Conservation (phyloP, 2,113 vertebrate species). For the Sander lucioperca region DNA sequence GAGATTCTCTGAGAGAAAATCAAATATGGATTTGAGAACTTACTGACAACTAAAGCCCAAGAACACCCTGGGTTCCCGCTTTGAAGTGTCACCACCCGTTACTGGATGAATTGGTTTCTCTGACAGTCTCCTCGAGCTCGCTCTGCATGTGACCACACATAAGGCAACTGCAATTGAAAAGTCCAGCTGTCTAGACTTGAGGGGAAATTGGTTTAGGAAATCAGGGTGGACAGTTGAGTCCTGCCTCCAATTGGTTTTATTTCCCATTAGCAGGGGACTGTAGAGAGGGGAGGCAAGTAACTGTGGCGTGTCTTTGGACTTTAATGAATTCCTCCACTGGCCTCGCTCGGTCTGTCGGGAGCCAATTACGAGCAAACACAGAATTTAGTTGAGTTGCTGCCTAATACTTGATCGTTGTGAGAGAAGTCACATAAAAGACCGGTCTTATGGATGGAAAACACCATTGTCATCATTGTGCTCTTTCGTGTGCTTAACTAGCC, state of each 20-base stretch:
- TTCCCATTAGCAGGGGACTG: slow-evolving; percentile 42
- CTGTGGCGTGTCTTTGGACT: slow-evolving; percentile 25
- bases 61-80: slow-evolving; percentile 15
- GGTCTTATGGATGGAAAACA: slow-evolving; percentile 16
- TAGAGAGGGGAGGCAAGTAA: slow-evolving; percentile 14
- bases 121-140: slow-evolving; percentile 5
- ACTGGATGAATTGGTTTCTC: slow-evolving; percentile 49
- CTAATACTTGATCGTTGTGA: neutral
- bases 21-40: slow-evolving; percentile 48
- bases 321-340: slow-evolving; percentile 53
- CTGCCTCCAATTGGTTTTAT: slow-evolving; percentile 45
- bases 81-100: slow-evolving; percentile 58
- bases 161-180: slow-evolving; percentile 55
- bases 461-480: slow-evolving; percentile 19
- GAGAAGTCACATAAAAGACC: slow-evolving; percentile 19
- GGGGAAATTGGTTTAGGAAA: slow-evolving; percentile 67
- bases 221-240: slow-evolving; percentile 52
- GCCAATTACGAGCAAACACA: slow-evolving; percentile 56
- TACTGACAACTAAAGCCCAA: slow-evolving; percentile 29
- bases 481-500: slow-evolving; percentile 41
- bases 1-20: slow-evolving; percentile 45
- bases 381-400: neutral
- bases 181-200: slow-evolving; percentile 65
- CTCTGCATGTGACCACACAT: slow-evolving; percentile 46
- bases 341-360: slow-evolving; percentile 34